phyloP scores from a whole-genome alignment of 2,113 vertebrate genomes.

The Tamias sibiricus region DNA sequence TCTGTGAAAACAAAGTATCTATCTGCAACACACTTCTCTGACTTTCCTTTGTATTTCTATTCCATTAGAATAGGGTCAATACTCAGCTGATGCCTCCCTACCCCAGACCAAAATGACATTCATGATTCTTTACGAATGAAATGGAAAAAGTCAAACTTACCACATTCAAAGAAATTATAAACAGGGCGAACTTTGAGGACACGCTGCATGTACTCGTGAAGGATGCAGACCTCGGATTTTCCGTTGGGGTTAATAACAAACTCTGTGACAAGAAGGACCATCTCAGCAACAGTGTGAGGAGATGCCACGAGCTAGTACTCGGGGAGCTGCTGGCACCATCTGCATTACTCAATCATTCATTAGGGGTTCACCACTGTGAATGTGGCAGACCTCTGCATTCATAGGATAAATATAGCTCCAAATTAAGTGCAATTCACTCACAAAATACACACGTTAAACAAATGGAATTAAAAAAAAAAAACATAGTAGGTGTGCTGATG shows the following conservation, averaged over 20 bases:
- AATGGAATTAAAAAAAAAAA: not conserved
- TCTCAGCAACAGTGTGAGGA: not conserved
- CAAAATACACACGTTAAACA: not conserved
- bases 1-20: not conserved
- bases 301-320: not conserved
- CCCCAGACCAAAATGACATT: not conserved
- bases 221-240: conserved; percentile 99
- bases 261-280: conserved; percentile 86
- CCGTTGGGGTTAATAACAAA: conserved; percentile 99
- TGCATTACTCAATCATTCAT: not conserved
- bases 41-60: not conserved
- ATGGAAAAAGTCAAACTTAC: conserved; percentile 88
- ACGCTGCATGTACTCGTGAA: conserved; percentile 99
- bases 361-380: not conserved
- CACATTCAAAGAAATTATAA: conserved; percentile 99
- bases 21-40: not conserved
- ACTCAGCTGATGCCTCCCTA: not conserved
- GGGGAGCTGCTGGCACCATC: not conserved
- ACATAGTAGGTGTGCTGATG: not conserved
- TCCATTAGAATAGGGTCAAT: not conserved
- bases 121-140: not conserved
- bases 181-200: conserved; percentile 99
- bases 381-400: not conserved
- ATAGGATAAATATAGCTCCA: not conserved
- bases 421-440: not conserved